Evolutionary conservation across 2,113 vertebrate species (phyloP).

Genomic region (Campylomormyrus numenius): DNA sequence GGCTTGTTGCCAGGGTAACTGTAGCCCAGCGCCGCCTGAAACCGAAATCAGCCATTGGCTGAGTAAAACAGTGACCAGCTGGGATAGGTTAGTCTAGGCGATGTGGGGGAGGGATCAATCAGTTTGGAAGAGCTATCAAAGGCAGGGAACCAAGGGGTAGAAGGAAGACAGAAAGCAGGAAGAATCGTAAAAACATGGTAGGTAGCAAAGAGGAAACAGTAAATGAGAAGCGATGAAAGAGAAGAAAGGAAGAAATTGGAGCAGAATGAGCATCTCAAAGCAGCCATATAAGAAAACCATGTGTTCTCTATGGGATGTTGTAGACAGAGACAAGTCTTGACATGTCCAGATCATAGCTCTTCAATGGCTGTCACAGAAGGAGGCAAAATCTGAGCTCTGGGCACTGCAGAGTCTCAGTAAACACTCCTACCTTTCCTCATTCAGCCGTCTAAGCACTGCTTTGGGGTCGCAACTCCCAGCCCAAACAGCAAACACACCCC

Average conservation of each 20-base stretch:
- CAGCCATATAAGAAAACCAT: not conserved
- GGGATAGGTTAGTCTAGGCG: slow-evolving; percentile 45
- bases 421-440: not conserved
- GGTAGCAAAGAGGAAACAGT: not conserved
- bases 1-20: slow-evolving; percentile 70
- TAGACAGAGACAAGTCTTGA: slow-evolving; percentile 50
- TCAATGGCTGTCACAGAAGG: slow-evolving; percentile 35
- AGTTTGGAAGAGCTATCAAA: slow-evolving; percentile 35
- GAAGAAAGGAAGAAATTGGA: not conserved
- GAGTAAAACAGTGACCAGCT: slow-evolving; percentile 23
- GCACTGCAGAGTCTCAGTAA: not conserved
- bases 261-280: not conserved
- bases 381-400: not conserved
- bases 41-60: slow-evolving; percentile 46
- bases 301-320: slow-evolving; percentile 20
- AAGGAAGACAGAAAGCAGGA: slow-evolving; percentile 22
- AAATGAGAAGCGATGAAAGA: not conserved
- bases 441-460: not conserved
- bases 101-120: slow-evolving; percentile 34
- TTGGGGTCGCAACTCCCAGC: not conserved
- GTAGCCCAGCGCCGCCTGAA: slow-evolving; percentile 41
- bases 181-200: not conserved
- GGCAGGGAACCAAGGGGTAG: slow-evolving; percentile 29
- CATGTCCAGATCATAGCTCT: slow-evolving; percentile 43
- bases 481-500: not conserved